Conservation (phyloP, 2,797 vertebrate species). For the Chrysocyon brachyurus region DNA sequence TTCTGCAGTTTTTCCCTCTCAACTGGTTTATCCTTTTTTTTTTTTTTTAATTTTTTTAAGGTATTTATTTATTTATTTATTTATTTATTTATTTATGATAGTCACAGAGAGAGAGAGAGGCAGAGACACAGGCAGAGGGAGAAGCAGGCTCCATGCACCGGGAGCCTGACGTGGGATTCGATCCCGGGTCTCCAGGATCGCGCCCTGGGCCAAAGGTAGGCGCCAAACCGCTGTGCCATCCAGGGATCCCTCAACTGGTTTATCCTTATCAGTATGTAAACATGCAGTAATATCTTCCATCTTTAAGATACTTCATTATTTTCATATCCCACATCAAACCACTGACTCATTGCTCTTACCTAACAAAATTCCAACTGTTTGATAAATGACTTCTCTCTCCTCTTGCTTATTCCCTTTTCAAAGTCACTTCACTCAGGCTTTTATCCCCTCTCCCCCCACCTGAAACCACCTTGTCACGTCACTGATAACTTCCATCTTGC, state of each 20-base stretch:
- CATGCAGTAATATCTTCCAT: background rate
- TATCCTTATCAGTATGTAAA: background rate
- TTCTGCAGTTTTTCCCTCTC: background rate
- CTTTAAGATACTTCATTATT: background rate
- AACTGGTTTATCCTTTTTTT: background rate
- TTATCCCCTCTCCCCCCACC: background rate
- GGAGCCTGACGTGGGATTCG: too few relatives aligned
- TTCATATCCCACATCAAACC: background rate
- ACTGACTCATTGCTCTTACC: background rate
- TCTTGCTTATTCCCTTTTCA: background rate
- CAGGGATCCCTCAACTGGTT: background rate
- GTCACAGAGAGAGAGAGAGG: too few relatives aligned
- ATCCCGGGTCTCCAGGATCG: too few relatives aligned
- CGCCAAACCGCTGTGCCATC: too few relatives aligned
- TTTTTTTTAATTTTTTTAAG: too few relatives aligned
- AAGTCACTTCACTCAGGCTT: background rate
- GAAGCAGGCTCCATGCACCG: too few relatives aligned
- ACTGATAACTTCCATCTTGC: background rate
- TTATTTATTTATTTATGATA: too few relatives aligned
- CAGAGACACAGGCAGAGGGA: too few relatives aligned
- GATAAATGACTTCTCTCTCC: background rate
- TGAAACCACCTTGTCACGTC: background rate
- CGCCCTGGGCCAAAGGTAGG: too few relatives aligned
- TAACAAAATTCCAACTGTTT: background rate
- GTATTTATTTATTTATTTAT: too few relatives aligned